Conservation (phyloP, 2,888 invertebrate genomes). For the Patella caerulea region DNA sequence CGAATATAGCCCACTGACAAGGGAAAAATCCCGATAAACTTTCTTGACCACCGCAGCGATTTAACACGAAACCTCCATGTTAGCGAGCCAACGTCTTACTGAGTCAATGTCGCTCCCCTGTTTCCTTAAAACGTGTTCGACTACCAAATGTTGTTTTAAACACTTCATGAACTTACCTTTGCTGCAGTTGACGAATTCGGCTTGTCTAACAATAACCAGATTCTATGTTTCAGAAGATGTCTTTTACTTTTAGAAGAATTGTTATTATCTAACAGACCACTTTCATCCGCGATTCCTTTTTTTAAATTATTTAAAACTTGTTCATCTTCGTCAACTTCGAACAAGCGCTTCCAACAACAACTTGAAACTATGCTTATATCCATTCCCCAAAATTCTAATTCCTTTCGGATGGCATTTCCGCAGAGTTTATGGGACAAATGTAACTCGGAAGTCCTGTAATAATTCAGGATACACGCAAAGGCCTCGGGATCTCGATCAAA, state of each 20-base stretch:
- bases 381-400: conserved; percentile 44
- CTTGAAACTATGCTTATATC: conserved; percentile 37
- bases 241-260: not conserved
- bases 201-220: conserved; percentile 23
- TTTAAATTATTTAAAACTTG: conserved; percentile 12
- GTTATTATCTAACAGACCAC: not conserved
- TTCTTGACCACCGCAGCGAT: no score
- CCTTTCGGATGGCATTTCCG: conserved; percentile 43
- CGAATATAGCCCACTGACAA: no score
- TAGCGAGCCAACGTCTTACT: no score
- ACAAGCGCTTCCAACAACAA: conserved; percentile 41
- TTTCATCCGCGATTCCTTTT: conserved; percentile 8
- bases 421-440: conserved; percentile 45
- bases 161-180: conserved; percentile 18
- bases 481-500: conserved; percentile 45
- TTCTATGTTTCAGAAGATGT: conserved; percentile 3
- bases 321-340: conserved; percentile 19
- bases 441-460: conserved; percentile 40
- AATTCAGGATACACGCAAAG: conserved; percentile 44
- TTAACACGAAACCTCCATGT: no score
- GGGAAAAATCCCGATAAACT: no score
- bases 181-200: conserved; percentile 25
- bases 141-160: no score
- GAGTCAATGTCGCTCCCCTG: no score
- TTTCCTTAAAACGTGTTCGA: no score